phyloP scores from a whole-genome alignment of 2,888 invertebrate genomes.

The Mythimna lalbum region DNA sequence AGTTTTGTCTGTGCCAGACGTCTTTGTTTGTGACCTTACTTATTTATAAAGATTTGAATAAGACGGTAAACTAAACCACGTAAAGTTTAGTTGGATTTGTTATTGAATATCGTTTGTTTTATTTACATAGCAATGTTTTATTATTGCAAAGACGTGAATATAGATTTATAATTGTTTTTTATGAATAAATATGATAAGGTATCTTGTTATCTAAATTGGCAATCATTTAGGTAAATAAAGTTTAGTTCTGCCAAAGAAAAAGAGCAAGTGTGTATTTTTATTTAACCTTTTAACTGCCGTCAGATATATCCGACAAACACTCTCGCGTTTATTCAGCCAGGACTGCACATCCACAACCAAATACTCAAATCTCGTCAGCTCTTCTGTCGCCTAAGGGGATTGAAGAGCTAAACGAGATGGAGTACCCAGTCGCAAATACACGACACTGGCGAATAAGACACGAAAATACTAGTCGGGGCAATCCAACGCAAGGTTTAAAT shows the following conservation, averaged over 20 bases:
- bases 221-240: no score
- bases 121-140: not conserved
- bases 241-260: not conserved
- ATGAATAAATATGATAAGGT: not conserved
- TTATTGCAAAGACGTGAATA: not conserved
- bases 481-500: not conserved
- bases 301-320: no score
- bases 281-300: no score
- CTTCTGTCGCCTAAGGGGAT: no score
- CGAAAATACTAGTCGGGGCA: no score
- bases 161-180: not conserved
- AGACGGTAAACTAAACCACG: not conserved
- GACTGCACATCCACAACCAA: no score
- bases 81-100: not conserved
- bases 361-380: no score
- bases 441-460: no score
- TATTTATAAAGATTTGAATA: slow-evolving; percentile 1
- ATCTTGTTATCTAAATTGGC: no score
- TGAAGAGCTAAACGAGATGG: no score
- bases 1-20: slow-evolving; percentile 6
- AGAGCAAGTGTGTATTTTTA: not conserved
- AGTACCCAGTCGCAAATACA: no score
- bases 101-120: not conserved
- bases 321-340: no score
- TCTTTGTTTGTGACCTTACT: slow-evolving; percentile 18